Percentiles rank a stretch among this genome's conserved stretches.
Evolutionary conservation across 2,888 invertebrate species (phyloP).

Genomic region (Cephus nigrinus): DNA sequence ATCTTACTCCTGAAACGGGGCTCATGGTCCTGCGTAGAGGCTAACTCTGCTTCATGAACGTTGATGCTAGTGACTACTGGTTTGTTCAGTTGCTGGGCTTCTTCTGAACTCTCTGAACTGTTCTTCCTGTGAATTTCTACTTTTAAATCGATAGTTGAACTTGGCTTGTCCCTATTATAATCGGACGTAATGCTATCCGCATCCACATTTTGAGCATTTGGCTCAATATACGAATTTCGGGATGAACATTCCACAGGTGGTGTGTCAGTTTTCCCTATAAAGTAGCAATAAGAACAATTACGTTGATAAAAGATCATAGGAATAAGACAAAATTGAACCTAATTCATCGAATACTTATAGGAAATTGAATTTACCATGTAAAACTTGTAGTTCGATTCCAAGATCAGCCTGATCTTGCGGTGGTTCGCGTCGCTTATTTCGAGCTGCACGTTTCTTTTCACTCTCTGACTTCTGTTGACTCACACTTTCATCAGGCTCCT

Average conservation of each 20-base stretch:
- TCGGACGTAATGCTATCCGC: conserved; percentile 65
- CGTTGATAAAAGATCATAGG: neutral
- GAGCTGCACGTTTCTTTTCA: conserved; percentile 64
- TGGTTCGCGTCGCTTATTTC: conserved; percentile 61
- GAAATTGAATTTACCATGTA: conserved; percentile 49
- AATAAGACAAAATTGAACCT: neutral
- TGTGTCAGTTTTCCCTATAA: conserved; percentile 61
- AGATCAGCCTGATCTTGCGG: conserved; percentile 61
- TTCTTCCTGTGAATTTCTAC: conserved; percentile 94
- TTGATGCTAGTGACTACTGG: conserved; percentile 50
- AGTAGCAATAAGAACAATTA: neutral
- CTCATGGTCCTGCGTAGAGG: conserved; percentile 44
- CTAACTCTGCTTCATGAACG: conserved; percentile 52
- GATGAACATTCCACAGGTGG: conserved; percentile 70
- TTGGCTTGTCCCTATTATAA: conserved; percentile 62
- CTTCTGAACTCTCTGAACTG: conserved; percentile 88
- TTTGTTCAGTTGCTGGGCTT: conserved; percentile 67
- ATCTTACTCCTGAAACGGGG: conserved; percentile 44
- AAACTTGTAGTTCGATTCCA: conserved; percentile 61
- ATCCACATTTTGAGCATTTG: conserved; percentile 62
- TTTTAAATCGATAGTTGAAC: conserved; percentile 79
- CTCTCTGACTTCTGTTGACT: conserved; percentile 68
- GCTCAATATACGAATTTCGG: conserved; percentile 67
- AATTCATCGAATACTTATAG: neutral
- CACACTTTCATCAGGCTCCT: conserved; percentile 70